Percentiles rank a stretch among this genome's conserved stretches.
These are phyloP conservation scores for Volucella bombylans DNA, from an alignment of 2,888 invertebrate genomes.

Conservation along the genomic window DNA sequence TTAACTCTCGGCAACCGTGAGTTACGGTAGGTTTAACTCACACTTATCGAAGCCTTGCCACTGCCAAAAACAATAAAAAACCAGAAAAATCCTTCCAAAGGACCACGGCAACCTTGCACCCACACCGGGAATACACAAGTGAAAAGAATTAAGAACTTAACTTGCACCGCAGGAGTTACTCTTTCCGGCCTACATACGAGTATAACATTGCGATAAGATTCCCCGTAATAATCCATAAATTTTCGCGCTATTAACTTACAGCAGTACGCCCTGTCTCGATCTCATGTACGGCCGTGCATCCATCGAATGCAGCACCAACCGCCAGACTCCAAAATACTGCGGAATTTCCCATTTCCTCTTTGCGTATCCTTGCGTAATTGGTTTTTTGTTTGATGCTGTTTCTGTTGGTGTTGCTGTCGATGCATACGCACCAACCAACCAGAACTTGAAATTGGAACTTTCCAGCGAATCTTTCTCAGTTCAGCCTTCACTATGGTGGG, in stretches of 20 bases:
- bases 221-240: slow-evolving; percentile 66
- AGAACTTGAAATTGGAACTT: background rate
- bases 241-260: slow-evolving; percentile 68
- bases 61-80: background rate
- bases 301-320: background rate
- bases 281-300: slow-evolving; percentile 16
- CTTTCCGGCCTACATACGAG: slow-evolving; percentile 6
- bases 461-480: slow-evolving; percentile 8
- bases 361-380: slow-evolving; percentile 53
- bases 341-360: slow-evolving; percentile 43
- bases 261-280: background rate
- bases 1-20: too few species aligned
- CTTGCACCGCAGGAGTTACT: slow-evolving; percentile 31
- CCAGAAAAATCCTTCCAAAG: background rate
- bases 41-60: slow-evolving; percentile 1
- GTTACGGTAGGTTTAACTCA: too few species aligned
- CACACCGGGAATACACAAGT: slow-evolving; percentile 32
- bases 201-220: slow-evolving; percentile 44
- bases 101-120: slow-evolving; percentile 24
- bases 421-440: slow-evolving; percentile 42
- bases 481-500: background rate
- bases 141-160: slow-evolving; percentile 24
- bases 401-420: background rate
- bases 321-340: slow-evolving; percentile 16
- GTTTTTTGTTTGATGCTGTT: slow-evolving; percentile 38